These are phyloP conservation scores for Porites cylindrica DNA, from an alignment of 92 coral and sea anemone species.

Conservation along the genomic window DNA sequence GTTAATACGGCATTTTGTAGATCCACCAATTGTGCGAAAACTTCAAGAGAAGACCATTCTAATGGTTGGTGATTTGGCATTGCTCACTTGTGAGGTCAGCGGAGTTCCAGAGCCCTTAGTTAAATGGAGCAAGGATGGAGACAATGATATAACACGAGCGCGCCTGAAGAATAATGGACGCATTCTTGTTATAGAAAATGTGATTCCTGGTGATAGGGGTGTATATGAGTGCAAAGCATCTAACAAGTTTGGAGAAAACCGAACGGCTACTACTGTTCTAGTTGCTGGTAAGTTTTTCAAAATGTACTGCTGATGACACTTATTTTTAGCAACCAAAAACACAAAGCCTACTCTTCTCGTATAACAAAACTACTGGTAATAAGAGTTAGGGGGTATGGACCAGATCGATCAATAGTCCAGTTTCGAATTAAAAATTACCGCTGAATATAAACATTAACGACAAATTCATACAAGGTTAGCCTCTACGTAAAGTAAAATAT, in stretches of 20 bases:
- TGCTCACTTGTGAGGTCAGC: constrained; percentile 3
- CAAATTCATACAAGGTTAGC: too few relatives aligned
- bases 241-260: constrained; percentile 29
- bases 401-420: too few relatives aligned
- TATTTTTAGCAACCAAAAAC: too few relatives aligned
- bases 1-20: not conserved
- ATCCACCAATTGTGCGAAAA: not conserved
- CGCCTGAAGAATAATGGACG: constrained; percentile 1
- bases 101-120: constrained; percentile 6
- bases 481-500: too few relatives aligned
- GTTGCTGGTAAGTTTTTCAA: not conserved
- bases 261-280: not conserved
- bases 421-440: too few relatives aligned
- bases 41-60: not conserved
- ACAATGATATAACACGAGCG: constrained; percentile 3
- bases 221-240: constrained; percentile 14
- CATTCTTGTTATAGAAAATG: not conserved
- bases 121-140: constrained; percentile 18
- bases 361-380: too few relatives aligned
- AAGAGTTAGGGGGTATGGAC: too few relatives aligned
- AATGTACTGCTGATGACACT: too few relatives aligned
- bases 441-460: too few relatives aligned
- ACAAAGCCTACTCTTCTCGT: too few relatives aligned
- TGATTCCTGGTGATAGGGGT: not conserved
- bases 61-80: not conserved